A percentile compares a stretch with the other conserved stretches of the same genome.
phyloP scores from a whole-genome alignment of 35 echinoderm and acorn worm species.

The Nesometra sesokonis region DNA sequence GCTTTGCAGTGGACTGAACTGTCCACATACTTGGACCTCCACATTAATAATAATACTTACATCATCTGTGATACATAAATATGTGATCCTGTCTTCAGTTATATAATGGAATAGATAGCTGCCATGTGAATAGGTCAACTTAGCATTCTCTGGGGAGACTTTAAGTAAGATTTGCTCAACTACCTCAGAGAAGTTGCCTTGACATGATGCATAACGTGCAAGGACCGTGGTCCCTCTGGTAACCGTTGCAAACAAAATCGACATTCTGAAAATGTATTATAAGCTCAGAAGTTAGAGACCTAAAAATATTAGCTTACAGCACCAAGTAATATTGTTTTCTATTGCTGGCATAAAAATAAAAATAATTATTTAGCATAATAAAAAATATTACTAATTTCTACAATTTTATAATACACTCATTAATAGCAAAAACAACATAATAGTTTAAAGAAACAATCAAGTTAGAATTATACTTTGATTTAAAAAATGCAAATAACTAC shows the following conservation, averaged over 20 bases:
- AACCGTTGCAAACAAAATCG: slow-evolving; percentile 69
- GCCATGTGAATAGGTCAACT: slow-evolving; percentile 93
- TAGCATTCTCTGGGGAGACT: slow-evolving; percentile 85
- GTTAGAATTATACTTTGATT: no score
- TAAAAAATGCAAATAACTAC: no score
- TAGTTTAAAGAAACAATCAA: no score
- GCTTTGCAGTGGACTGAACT: no score
- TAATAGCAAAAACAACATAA: no score
- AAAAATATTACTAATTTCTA: no score
- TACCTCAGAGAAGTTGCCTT: slow-evolving; percentile 88
- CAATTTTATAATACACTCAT: no score
- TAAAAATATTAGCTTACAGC: no score
- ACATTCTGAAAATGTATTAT: slow-evolving; percentile 32
- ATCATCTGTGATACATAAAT: slow-evolving; percentile 98
- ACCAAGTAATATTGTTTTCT: no score
- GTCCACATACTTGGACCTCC: background rate
- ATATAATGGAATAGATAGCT: slow-evolving; percentile 91
- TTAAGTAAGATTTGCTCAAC: slow-evolving; percentile 84
- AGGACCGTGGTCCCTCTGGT: slow-evolving; percentile 80
- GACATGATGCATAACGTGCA: slow-evolving; percentile 58
- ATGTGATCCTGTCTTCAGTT: slow-evolving; percentile 79
- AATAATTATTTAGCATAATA: no score
- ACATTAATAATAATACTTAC: slow-evolving; percentile 28
- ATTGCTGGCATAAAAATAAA: no score
- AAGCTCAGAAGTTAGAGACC: no score